A percentile compares a stretch with the other conserved stretches of the same genome.
Conservation (phyloP, 2,888 invertebrate species). For the Cephus rjabovi region DNA sequence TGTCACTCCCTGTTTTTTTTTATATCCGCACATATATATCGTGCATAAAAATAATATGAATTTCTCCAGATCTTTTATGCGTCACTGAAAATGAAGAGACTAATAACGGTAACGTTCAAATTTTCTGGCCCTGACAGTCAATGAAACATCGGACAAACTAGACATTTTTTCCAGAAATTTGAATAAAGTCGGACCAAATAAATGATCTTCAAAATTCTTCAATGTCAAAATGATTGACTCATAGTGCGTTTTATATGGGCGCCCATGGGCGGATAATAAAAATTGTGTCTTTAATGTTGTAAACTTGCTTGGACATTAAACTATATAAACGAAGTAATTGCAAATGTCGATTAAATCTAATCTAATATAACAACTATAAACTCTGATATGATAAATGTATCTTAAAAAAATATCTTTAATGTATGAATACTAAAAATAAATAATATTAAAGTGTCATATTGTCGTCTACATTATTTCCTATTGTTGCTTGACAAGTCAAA, state of each 20-base stretch:
- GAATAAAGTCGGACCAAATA: neutral
- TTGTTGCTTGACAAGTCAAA: neutral
- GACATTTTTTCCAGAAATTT: no score
- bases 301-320: slow-evolving; percentile 24
- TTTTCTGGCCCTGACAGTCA: neutral
- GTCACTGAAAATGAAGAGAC: no score
- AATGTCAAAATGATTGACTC: neutral
- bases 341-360: slow-evolving; percentile 20
- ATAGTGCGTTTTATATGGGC: neutral
- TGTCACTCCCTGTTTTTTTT: no score
- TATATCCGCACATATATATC: no score
- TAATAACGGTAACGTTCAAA: no score
- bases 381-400: slow-evolving; percentile 23
- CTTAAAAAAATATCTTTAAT: slow-evolving; percentile 17
- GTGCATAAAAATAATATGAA: no score
- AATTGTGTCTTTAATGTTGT: slow-evolving; percentile 22
- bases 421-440: slow-evolving; percentile 25
- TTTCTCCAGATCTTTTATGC: no score
- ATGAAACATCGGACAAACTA: no score
- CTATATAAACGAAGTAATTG: slow-evolving; percentile 15
- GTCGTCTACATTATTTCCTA: neutral
- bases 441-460: slow-evolving; percentile 16
- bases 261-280: slow-evolving; percentile 12
- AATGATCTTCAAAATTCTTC: neutral
- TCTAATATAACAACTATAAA: slow-evolving; percentile 23